phyloP scores from a whole-genome alignment of 2,797 vertebrate genomes.

The Sebastes oblongus region DNA sequence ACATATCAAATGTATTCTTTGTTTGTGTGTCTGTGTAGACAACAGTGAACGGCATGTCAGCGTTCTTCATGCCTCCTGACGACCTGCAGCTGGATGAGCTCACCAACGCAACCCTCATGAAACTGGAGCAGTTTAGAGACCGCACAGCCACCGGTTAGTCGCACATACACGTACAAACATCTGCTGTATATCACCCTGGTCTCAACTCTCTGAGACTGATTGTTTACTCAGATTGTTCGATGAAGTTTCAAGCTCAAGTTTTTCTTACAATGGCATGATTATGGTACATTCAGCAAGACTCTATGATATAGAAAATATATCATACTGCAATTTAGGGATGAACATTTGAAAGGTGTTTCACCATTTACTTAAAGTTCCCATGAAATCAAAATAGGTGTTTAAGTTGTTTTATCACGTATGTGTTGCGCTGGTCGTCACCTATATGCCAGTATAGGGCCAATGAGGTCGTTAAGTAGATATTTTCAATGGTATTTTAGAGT shows the following conservation, averaged over 20 bases:
- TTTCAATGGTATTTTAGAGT: background rate
- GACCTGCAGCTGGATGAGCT: conserved; percentile 92
- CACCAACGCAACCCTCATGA: conserved; percentile 94
- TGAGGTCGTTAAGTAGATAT: background rate
- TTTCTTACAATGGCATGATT: background rate
- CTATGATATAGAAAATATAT: background rate
- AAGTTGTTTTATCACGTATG: background rate
- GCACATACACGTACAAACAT: background rate
- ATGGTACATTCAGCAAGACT: background rate
- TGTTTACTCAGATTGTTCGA: conserved; percentile 18
- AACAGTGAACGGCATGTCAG: conserved; percentile 92
- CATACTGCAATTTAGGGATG: background rate
- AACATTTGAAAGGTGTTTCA: background rate
- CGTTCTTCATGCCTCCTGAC: conserved; percentile 93
- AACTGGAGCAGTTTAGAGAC: conserved; percentile 97
- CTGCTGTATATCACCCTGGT: background rate
- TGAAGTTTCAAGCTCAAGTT: background rate
- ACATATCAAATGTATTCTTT: background rate
- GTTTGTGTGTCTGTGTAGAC: conserved; percentile 76
- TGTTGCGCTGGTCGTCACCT: too few relatives aligned
- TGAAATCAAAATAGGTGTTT: background rate
- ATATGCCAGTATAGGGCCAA: background rate
- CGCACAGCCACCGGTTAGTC: conserved; percentile 93
- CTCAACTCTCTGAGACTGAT: conserved; percentile 17
- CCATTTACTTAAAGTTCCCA: background rate